Conservation (phyloP, 2,888 invertebrate genomes). For the Dynastes maya region DNA sequence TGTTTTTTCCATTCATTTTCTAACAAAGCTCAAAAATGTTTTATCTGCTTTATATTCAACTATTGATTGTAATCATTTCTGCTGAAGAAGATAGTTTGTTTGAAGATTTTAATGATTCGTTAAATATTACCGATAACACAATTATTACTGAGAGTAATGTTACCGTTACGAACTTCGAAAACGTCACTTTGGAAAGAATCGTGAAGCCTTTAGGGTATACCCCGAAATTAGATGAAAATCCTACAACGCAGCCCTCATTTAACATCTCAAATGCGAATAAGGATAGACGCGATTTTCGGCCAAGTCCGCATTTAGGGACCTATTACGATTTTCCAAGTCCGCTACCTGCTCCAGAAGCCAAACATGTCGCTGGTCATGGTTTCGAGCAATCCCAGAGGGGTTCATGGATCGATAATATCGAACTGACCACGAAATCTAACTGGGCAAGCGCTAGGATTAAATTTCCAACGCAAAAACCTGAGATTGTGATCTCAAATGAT, state of each 20-base stretch:
- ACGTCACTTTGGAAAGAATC: constrained; percentile 43
- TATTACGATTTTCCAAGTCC: constrained; percentile 70
- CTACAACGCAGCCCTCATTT: background rate
- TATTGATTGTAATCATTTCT: constrained; percentile 10
- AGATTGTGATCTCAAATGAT: constrained; percentile 57
- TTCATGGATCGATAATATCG: constrained; percentile 55
- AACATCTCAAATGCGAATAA: constrained; percentile 11
- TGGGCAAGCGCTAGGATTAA: constrained; percentile 54
- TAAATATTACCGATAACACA: constrained; percentile 16
- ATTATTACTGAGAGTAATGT: constrained; percentile 7
- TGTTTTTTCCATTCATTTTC: constrained; percentile 5
- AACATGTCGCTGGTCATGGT: constrained; percentile 54
- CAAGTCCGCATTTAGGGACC: constrained; percentile 72
- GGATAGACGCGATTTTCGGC: constrained; percentile 67
- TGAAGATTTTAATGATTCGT: constrained; percentile 28
- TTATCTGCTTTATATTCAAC: background rate
- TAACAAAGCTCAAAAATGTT: constrained; percentile 13
- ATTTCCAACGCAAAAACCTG: constrained; percentile 59
- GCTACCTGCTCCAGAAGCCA: constrained; percentile 65
- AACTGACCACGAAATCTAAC: constrained; percentile 65
- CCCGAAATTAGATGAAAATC: background rate
- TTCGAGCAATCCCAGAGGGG: constrained; percentile 49
- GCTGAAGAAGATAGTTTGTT: constrained; percentile 37
- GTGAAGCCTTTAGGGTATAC: constrained; percentile 14
- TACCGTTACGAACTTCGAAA: constrained; percentile 21